These are phyloP conservation scores for Pygoscelis adeliae DNA, from an alignment of 2,113 vertebrate genomes.

Conservation along the genomic window DNA sequence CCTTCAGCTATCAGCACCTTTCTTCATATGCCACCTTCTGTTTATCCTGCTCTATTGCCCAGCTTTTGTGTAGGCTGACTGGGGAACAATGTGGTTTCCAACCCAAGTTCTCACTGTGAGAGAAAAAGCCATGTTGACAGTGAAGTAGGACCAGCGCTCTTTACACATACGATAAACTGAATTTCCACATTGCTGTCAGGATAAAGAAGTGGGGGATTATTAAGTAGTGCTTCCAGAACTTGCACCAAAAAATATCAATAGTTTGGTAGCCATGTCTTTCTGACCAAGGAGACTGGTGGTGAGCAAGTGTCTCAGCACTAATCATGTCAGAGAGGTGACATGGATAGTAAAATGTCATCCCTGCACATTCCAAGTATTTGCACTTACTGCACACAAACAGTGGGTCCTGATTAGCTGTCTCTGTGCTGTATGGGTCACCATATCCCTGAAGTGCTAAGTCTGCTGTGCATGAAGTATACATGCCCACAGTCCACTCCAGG, in stretches of 20 bases:
- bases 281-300: background rate
- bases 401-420: background rate
- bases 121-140: rapidly evolving
- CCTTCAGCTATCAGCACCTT: background rate
- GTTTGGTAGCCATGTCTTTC: background rate
- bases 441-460: background rate
- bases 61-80: background rate
- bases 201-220: background rate
- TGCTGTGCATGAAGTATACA: background rate
- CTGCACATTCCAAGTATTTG: too few relatives aligned
- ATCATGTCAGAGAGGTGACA: background rate
- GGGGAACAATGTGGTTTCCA: background rate
- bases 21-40: background rate
- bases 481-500: background rate
- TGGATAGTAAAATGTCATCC: background rate
- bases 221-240: background rate
- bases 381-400: background rate
- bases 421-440: background rate
- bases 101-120: background rate
- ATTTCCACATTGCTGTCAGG: background rate
- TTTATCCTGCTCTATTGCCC: background rate
- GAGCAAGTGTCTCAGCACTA: background rate
- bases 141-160: background rate
- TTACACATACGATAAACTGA: background rate
- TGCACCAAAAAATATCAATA: background rate